Base-by-base conservation (phyloP, 2,888 invertebrate species). In the Trachelus iudaicus region DNA sequence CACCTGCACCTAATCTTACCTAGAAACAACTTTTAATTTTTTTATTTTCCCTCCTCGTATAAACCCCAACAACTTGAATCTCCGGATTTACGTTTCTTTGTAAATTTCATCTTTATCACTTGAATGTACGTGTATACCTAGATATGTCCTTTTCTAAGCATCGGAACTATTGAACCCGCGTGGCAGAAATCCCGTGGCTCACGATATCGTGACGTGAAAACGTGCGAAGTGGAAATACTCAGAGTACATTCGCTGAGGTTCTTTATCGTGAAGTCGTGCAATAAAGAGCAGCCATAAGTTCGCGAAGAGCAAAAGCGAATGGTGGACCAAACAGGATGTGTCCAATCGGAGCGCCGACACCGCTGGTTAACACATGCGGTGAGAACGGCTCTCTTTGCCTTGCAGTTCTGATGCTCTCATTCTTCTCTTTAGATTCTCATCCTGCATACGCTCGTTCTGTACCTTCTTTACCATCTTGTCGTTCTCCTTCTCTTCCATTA, bases 321-420 rank as follows among this genome's bases (percentile, higher is more conserved):
- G 9, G 56, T 56, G 71, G 77, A 40, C 81, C 82, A 83, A 85
- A 83, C 84, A 82, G 84, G 84, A 85, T 83, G 82, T 81, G 77
- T 84, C 82, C 83, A 85, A 84, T 84, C 82, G 83, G 81, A 78
- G 80, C 81, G 85, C 81, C 82, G 83, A 83, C 85, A 83, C 85
- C 83, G 84, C 83, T 84, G 85, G 82, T 85, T 83, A 85, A 85
- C 86, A 84, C 85, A 83, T 84, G 83, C 83, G 81, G 84, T 80
- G 85, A 84, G 83, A 83, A 84, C 82, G 81, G 79, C 74, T 75
- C 79, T 82, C 78, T 75, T 68, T 77, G 73, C 80, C 73, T 75
- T 35, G 73, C 75, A 76, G 40, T 77, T 73, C 76, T 79, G 31
- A 11, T 73, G 23, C 35, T 34, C 77, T 79, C 78, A 80, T 78